Percentiles rank a stretch among this genome's conserved stretches.
Evolutionary conservation across 2,113 vertebrate species (phyloP).

Genomic region (Anguilla japonica): DNA sequence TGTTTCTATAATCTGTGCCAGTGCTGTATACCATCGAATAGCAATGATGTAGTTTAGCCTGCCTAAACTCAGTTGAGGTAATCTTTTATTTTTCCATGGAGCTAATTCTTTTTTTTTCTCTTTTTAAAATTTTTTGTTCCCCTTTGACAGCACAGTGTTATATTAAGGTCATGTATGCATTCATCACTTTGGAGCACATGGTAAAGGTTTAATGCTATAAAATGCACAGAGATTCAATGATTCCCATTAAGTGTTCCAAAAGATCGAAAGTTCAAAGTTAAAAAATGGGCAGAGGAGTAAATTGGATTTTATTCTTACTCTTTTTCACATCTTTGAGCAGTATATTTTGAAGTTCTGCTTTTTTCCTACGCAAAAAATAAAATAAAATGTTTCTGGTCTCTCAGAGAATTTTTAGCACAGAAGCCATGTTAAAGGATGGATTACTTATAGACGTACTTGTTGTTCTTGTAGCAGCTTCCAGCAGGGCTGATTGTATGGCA

Average conservation of each 20-base stretch:
- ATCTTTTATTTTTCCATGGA: not conserved
- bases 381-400: not conserved
- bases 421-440: not conserved
- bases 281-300: not conserved
- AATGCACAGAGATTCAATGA: not conserved
- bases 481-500: not conserved
- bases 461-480: not conserved
- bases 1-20: no score
- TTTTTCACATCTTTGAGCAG: not conserved
- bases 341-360: not conserved
- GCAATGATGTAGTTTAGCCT: not conserved
- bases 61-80: not conserved
- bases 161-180: not conserved
- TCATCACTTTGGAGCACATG: not conserved
- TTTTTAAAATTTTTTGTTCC: not conserved
- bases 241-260: not conserved
- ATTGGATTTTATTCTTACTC: not conserved
- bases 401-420: not conserved
- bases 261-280: not conserved
- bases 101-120: conserved; percentile 11
- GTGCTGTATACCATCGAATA: no score
- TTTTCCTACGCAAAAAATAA: not conserved
- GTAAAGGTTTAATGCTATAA: not conserved
- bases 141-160: not conserved
- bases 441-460: not conserved